Conservation (phyloP, 2,113 vertebrate species). For the Spea bombifrons region DNA sequence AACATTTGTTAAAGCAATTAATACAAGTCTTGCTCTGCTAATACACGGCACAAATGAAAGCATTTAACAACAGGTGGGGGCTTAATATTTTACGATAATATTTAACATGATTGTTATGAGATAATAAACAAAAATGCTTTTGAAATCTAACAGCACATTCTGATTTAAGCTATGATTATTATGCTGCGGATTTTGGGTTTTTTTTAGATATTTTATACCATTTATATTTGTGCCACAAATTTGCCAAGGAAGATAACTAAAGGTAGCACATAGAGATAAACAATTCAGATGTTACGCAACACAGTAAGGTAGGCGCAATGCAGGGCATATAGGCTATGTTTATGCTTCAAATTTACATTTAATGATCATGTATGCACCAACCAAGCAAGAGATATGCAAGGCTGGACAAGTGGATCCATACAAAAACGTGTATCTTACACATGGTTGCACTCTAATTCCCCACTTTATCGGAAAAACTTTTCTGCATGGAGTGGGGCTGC, state of each 20-base stretch:
- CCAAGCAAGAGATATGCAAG: too few relatives aligned
- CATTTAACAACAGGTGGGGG: slow-evolving; percentile 30
- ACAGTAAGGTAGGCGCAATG: background rate
- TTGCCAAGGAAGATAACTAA: background rate
- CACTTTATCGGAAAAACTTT: too few relatives aligned
- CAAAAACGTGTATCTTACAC: too few relatives aligned
- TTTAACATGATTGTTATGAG: background rate
- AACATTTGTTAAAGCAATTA: slow-evolving; percentile 33
- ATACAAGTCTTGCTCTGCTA: slow-evolving; percentile 9
- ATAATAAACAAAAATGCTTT: slow-evolving; percentile 6
- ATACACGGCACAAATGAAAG: slow-evolving; percentile 9
- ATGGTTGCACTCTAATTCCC: too few relatives aligned
- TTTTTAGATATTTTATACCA: background rate
- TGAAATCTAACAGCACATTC: slow-evolving; percentile 7
- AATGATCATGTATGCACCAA: too few relatives aligned
- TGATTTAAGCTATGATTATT: background rate
- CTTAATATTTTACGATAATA: slow-evolving; percentile 40
- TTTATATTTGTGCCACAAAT: background rate
- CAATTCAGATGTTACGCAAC: background rate
- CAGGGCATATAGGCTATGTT: too few relatives aligned
- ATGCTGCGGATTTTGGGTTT: background rate
- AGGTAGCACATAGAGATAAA: background rate
- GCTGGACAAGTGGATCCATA: too few relatives aligned
- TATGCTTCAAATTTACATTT: too few relatives aligned
- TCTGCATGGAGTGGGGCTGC: too few relatives aligned